Base-by-base conservation (phyloP, 2,113 vertebrate species). In the Eolophus roseicapilla region DNA sequence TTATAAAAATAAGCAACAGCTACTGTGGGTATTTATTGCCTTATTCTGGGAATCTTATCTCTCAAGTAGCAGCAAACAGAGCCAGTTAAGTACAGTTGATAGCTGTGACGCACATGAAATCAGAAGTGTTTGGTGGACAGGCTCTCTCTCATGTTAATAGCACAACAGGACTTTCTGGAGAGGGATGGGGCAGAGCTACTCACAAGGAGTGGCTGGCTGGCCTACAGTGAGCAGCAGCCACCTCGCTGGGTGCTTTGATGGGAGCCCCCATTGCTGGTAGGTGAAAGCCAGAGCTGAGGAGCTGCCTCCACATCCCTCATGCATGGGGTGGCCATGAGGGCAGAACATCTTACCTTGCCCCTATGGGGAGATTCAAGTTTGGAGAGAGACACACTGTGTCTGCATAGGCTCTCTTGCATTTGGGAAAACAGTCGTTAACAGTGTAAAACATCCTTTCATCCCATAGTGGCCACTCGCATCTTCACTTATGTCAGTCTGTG, bases 171-270 rank as follows among this genome's bases (percentile, higher is more conserved):
- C 21, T 29, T 91, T 92, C 57, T 82, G 60, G 74, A 91, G 73
- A 84, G 55, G 31, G 7, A 9, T 39, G 60, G 55, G 23, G 20
- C 46, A 70, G 73, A 67, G 81, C 20, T 44, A 39, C 11, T 8
- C 24, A 25, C 9, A 7, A 55, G 29, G 44, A 92, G 15, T 1
- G 7, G 12, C 41, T 59, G 28, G 4, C 20, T 52, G 39, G 29
- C 52, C 24, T 1, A 1, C 1, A 3, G 33, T 0, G 0, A 67
- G 74, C 21, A 82, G 37, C 10, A 16, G 41, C 17, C 33, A 9
- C 37, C 28, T 35, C 28, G 2, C 28, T 73, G 69, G 28, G 13
- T 43, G 68, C 37, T 67, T 37, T 67, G 12, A 17, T 46, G 55
- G 25, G n/a, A 63, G 24, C 4, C 9, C 21, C 14, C 2, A 1